Conservation (phyloP, 2,113 vertebrate species). For the Plectropomus leopardus region DNA sequence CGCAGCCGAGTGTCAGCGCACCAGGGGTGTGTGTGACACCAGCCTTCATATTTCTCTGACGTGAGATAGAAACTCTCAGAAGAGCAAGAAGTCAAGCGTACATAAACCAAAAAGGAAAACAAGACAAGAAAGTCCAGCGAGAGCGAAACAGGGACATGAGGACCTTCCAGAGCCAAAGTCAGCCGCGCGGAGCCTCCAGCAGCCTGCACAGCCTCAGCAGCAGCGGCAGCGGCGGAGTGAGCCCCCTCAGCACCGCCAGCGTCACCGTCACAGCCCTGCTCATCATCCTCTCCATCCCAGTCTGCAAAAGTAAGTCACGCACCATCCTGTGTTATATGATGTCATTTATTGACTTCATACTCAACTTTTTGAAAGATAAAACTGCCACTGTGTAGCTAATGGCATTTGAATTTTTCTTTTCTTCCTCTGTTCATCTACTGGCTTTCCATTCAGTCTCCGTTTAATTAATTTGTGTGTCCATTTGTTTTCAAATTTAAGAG, state of each 20-base stretch:
- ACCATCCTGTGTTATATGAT: too few relatives aligned
- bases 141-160: slow-evolving; percentile 61
- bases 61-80: slow-evolving; percentile 57
- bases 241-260: slow-evolving; percentile 66
- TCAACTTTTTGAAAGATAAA: too few relatives aligned
- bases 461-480: too few relatives aligned
- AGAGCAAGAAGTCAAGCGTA: slow-evolving; percentile 54
- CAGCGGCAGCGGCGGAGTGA: slow-evolving; percentile 66
- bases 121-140: neutral
- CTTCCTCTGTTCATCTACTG: too few relatives aligned
- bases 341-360: too few relatives aligned
- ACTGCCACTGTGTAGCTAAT: too few relatives aligned
- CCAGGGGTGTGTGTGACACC: slow-evolving; percentile 41
- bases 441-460: too few relatives aligned
- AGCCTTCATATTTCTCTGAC: slow-evolving; percentile 75
- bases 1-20: slow-evolving; percentile 65
- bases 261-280: slow-evolving; percentile 77
- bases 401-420: too few relatives aligned
- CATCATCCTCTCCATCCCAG: slow-evolving; percentile 75
- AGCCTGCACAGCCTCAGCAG: slow-evolving; percentile 39
- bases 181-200: slow-evolving; percentile 64
- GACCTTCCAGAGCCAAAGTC: slow-evolving; percentile 67
- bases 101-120: neutral
- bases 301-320: slow-evolving; percentile 76
- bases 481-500: too few relatives aligned